phyloP scores from a whole-genome alignment of 2,797 vertebrate genomes.

The Lates japonicus region DNA sequence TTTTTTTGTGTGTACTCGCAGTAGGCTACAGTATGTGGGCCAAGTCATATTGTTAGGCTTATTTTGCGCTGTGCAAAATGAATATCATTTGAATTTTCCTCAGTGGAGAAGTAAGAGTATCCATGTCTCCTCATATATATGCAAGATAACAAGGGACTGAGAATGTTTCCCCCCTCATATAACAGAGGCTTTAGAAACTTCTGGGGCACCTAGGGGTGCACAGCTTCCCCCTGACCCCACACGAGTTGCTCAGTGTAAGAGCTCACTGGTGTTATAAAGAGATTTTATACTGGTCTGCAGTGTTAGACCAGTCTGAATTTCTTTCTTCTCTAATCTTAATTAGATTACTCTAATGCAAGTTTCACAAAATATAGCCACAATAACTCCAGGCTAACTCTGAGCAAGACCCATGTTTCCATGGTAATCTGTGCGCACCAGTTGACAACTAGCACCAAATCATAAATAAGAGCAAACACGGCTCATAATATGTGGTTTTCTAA shows the following conservation, averaged over 20 bases:
- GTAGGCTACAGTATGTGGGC: constrained; percentile 32
- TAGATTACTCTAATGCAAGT: not conserved
- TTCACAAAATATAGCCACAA: not conserved
- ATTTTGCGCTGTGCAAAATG: constrained; percentile 8
- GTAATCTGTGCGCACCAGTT: not conserved
- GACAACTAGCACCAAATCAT: not conserved
- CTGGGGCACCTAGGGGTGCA: too few species aligned
- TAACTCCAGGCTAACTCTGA: too few species aligned
- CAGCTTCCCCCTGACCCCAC: not conserved
- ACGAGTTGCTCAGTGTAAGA: not conserved
- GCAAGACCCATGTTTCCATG: not conserved
- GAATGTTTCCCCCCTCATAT: too few species aligned
- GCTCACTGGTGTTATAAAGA: not conserved
- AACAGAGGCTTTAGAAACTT: not conserved
- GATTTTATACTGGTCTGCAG: not conserved
- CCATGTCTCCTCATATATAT: not conserved
- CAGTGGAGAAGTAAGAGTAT: not conserved
- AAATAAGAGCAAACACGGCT: not conserved
- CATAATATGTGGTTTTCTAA: not conserved
- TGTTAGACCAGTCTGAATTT: not conserved
- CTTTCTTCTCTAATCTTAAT: not conserved
- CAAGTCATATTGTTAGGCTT: constrained; percentile 33
- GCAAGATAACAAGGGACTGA: not conserved
- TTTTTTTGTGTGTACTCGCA: constrained; percentile 8
- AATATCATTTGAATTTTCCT: not conserved